Evolutionary conservation across 1,140 invertebrate genomes (phyloP), one percentile per base, ranked within the genome.

Genomic region (Daktulosphaira vitifoliae): DNA sequence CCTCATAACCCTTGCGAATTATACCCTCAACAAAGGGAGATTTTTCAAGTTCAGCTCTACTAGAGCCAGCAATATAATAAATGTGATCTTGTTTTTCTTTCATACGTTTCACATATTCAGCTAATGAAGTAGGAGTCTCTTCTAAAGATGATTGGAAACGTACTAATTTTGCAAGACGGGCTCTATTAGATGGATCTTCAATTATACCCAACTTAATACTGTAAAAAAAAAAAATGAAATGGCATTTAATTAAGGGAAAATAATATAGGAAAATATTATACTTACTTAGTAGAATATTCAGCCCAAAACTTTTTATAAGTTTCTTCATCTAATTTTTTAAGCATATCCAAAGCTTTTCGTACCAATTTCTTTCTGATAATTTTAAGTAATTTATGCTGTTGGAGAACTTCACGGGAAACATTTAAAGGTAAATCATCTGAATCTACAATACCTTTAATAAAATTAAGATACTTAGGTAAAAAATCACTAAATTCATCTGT

Each of bases 401-500:
- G 97, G 0, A 99, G 80, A 37, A 90, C 98, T 79, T 99, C 97
- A 70, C 97, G 84, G 1, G 92, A 96, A 15, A 99, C 96, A 76
- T 99, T 99, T 54, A 99, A 78, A 4, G 97, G 97, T 65, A 99
- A 78, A 80, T 99, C 97, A 77, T 99, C 97, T n/a, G 92, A 96
- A 77, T 99, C 97, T 25, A 99, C 96, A 67, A 99, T 88, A 71
- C 97, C 97, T 69, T 88, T 84, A 56, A 97, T 82, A 74, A 99
- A 99, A 52, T 81, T 87, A 67, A 99, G 79, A 74, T 98, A 99
- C 75, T 94, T 97, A 52, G 97, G 97, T 86, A 99, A 92, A 87
- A 99, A 93, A 73, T 99, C 96, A 73, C 94, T 93, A 78, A 99
- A 98, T 78, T 99, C 93, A 72, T 99, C 96, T 15, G 96, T 99